Percentiles rank a stretch among this genome's conserved stretches.
Evolutionary conservation across 2,888 invertebrate genomes (phyloP).

Genomic region (Petrolisthes cinctipes): DNA sequence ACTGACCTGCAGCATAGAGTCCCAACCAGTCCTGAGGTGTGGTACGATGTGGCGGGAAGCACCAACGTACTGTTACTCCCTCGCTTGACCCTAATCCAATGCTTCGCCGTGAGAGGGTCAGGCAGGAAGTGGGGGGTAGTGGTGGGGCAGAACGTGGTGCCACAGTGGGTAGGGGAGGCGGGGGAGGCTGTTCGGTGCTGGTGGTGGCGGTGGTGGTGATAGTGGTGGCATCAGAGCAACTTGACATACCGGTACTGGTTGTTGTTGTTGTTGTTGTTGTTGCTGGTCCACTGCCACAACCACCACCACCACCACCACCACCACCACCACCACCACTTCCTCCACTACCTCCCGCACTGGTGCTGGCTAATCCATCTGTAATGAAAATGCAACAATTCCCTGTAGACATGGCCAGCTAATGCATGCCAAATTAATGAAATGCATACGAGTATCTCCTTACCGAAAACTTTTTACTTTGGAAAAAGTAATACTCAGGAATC

Average conservation of each 20-base stretch:
- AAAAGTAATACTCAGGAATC: too few relatives aligned
- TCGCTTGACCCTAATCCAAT: constrained; percentile 40
- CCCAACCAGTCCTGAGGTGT: constrained; percentile 50
- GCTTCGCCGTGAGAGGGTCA: constrained; percentile 42
- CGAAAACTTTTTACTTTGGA: too few relatives aligned
- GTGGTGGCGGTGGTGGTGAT: neutral
- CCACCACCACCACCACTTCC: neutral
- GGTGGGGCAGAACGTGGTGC: neutral
- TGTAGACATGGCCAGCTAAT: neutral
- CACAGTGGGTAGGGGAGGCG: neutral
- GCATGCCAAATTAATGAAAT: too few relatives aligned
- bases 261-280: constrained; percentile 10
- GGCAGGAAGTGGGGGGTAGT: constrained; percentile 36
- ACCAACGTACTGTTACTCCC: constrained; percentile 41
- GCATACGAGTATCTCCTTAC: too few relatives aligned
- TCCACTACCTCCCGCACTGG: neutral
- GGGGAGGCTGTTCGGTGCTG: neutral
- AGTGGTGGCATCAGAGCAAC: constrained; percentile 9
- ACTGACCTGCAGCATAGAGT: constrained; percentile 48
- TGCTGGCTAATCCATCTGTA: constrained; percentile 17
- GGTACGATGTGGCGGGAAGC: constrained; percentile 28
- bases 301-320: constrained; percentile 11
- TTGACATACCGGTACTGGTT: neutral
- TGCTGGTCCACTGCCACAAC: neutral
- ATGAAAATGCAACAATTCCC: neutral